Percentiles rank a stretch among this genome's conserved stretches.
Conservation (phyloP, 2,113 vertebrate genomes). For the Indicator maculatus region DNA sequence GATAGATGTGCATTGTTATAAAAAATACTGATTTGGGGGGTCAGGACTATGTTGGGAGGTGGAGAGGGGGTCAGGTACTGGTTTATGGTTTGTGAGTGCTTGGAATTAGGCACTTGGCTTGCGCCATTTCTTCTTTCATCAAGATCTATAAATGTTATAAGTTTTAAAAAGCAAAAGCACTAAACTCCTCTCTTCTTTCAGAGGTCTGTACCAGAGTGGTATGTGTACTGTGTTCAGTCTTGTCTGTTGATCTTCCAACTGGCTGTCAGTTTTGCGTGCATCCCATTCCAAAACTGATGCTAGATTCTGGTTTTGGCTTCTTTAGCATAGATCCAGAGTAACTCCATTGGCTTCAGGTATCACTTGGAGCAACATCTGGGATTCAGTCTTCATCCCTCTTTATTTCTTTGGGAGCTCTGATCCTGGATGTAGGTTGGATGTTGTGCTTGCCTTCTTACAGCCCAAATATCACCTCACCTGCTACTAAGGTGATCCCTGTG, state of each 20-base stretch:
- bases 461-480: not conserved
- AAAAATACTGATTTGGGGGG: not conserved
- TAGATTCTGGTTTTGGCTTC: not conserved
- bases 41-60: not conserved
- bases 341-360: not conserved
- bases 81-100: not conserved
- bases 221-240: not conserved
- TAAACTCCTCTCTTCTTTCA: not conserved
- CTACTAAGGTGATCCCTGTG: not conserved
- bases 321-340: not conserved
- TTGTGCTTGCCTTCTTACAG: not conserved
- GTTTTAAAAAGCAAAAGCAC: not conserved
- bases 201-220: not conserved
- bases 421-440: not conserved
- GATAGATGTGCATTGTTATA: not conserved
- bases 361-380: not conserved
- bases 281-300: not conserved
- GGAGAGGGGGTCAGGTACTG: not conserved
- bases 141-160: not conserved
- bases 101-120: not conserved
- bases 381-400: not conserved
- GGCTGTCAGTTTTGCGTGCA: not conserved
- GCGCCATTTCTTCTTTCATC: not conserved
- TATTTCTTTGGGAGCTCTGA: not conserved
- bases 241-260: not conserved